Conservation (phyloP, 2,797 vertebrate species). For the Takifugu rubripes region DNA sequence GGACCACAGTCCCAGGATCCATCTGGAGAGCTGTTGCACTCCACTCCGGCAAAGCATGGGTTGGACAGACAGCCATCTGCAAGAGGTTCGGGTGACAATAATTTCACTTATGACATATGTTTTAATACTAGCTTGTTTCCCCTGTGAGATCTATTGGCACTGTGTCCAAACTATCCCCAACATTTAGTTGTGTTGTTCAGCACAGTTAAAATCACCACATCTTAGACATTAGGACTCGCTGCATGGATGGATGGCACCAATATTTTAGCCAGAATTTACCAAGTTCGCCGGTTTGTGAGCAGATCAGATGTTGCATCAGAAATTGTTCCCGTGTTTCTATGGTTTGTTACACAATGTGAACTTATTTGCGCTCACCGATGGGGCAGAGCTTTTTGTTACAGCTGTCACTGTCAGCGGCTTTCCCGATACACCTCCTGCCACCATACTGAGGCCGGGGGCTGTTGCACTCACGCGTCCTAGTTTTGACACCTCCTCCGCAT, state of each 20-base stretch:
- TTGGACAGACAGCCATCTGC: conserved; percentile 95
- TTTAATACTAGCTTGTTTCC: too few species aligned
- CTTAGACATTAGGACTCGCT: too few species aligned
- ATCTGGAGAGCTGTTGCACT: conserved; percentile 90
- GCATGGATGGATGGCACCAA: too few species aligned
- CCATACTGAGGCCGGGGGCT: conserved; percentile 88
- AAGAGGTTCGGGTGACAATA: conserved; percentile 24
- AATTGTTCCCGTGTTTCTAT: neutral
- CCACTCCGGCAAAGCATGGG: conserved; percentile 92
- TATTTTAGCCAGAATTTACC: too few species aligned
- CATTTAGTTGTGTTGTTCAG: too few species aligned
- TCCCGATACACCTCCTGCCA: conserved; percentile 85
- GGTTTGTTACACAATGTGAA: neutral
- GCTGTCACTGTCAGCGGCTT: conserved; percentile 80
- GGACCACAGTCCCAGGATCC: conserved; percentile 96
- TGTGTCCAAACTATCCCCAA: too few species aligned
- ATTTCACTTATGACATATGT: neutral
- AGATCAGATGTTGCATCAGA: neutral
- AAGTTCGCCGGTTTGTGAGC: too few species aligned
- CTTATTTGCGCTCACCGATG: conserved; percentile 75
- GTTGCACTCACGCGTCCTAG: conserved; percentile 86
- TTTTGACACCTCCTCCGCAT: conserved; percentile 87
- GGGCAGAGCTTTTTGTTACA: conserved; percentile 90
- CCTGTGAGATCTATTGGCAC: too few species aligned
- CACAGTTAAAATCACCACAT: too few species aligned